These are phyloP conservation scores for Gandaritis pyraliata DNA, from an alignment of 2,888 invertebrate species.

Conservation along the genomic window DNA sequence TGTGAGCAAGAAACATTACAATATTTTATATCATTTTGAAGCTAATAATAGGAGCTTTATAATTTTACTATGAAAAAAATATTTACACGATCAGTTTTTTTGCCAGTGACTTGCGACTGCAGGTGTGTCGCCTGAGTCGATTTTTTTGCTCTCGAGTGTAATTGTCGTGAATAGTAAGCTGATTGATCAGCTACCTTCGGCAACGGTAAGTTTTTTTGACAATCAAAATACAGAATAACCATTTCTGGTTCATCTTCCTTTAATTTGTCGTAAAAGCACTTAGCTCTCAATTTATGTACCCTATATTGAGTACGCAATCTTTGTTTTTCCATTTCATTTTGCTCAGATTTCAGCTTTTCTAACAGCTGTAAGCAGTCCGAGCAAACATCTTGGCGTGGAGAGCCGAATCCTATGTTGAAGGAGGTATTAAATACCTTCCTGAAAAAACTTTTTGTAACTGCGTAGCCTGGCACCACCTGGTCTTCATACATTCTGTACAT, in stretches of 20 bases:
- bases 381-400: slow-evolving; percentile 26
- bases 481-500: background rate
- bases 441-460: slow-evolving; percentile 33
- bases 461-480: background rate
- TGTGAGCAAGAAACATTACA: too few relatives aligned
- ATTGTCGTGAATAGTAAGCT: slow-evolving; percentile 41
- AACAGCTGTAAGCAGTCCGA: slow-evolving; percentile 29
- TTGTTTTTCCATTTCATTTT: background rate
- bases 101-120: too few relatives aligned
- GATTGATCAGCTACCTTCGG: background rate
- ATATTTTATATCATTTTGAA: too few relatives aligned
- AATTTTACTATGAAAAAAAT: too few relatives aligned
- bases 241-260: slow-evolving; percentile 24
- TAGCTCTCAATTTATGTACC: background rate
- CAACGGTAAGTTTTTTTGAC: slow-evolving; percentile 6
- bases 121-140: too few relatives aligned
- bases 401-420: slow-evolving; percentile 34
- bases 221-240: slow-evolving; percentile 39
- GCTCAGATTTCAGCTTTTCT: background rate
- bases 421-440: slow-evolving; percentile 20
- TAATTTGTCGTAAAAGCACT: background rate
- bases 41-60: too few relatives aligned
- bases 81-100: too few relatives aligned
- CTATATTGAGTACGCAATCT: background rate
- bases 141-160: too few relatives aligned